Evolutionary conservation across 2,113 vertebrate species (phyloP).

Genomic region (Nipponia nippon): DNA sequence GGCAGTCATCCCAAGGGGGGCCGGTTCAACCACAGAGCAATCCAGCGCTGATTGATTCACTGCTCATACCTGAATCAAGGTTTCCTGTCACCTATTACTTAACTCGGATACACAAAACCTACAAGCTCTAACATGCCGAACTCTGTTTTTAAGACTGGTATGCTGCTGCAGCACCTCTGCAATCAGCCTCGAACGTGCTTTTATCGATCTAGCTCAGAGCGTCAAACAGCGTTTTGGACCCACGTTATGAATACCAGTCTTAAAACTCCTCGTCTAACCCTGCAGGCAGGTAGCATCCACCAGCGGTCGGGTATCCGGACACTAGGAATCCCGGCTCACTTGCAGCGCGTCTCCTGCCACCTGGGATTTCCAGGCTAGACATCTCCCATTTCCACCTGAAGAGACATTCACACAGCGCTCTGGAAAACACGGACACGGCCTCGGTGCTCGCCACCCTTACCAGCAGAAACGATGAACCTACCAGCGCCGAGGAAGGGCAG

Average conservation of each 20-base stretch:
- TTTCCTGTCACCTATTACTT: constrained; percentile 13
- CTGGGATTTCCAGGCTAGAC: neutral
- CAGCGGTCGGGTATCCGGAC: neutral
- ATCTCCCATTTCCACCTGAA: neutral
- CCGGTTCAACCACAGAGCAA: neutral
- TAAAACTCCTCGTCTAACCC: neutral
- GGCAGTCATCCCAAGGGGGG: neutral
- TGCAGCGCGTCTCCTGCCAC: neutral
- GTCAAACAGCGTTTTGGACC: neutral
- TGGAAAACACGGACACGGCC: neutral
- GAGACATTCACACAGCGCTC: neutral
- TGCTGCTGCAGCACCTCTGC: neutral
- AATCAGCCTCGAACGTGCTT: neutral
- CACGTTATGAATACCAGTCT: neutral
- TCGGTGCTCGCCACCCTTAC: neutral
- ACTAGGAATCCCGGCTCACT: neutral
- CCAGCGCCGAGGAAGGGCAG: neutral
- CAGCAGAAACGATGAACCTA: neutral
- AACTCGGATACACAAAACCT: neutral
- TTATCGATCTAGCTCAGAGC: fast-evolving
- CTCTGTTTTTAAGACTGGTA: neutral
- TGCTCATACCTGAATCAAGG: neutral
- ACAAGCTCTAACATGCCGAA: neutral
- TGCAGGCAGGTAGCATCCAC: neutral
- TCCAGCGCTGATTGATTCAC: neutral